Evolutionary conservation across 53 echinoderm and acorn worm genomes (phyloP).

Genomic region (Arbacia lixula): DNA sequence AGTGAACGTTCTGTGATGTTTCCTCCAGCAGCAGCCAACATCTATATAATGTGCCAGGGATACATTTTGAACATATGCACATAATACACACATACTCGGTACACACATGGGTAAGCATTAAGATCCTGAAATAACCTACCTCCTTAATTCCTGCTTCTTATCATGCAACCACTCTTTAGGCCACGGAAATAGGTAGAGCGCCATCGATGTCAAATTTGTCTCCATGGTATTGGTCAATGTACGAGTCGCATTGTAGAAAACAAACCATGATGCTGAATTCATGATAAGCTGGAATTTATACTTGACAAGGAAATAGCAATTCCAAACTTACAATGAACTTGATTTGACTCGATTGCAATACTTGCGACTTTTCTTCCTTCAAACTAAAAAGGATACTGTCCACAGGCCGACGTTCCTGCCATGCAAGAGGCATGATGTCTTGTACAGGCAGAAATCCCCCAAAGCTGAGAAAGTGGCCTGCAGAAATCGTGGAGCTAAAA

Average conservation of each 20-base stretch:
- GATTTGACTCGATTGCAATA: not conserved
- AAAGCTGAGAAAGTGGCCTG: conserved; percentile 84
- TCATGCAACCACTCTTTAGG: conserved; percentile 58
- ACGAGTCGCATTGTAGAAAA: conserved; percentile 89
- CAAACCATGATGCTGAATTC: conserved; percentile 86
- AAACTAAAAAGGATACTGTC: conserved; percentile 84
- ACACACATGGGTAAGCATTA: too few species aligned
- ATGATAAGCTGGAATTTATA: conserved; percentile 64
- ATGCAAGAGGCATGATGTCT: conserved; percentile 64
- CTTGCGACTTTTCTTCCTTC: not conserved
- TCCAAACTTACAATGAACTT: not conserved
- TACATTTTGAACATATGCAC: too few species aligned
- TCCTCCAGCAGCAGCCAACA: too few species aligned
- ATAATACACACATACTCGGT: too few species aligned
- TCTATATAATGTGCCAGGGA: too few species aligned
- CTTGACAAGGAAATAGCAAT: not conserved
- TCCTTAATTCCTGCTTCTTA: not conserved
- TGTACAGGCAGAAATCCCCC: conserved; percentile 83
- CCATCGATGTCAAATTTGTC: conserved; percentile 71
- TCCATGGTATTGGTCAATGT: conserved; percentile 96
- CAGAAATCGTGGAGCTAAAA: conserved; percentile 71
- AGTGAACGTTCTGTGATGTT: too few species aligned
- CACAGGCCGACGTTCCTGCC: conserved; percentile 69
- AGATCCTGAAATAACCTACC: too few species aligned
- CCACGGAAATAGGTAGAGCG: conserved; percentile 79